Evolutionary conservation across 2,888 invertebrate genomes (phyloP).

Genomic region (Ischnura elegans): DNA sequence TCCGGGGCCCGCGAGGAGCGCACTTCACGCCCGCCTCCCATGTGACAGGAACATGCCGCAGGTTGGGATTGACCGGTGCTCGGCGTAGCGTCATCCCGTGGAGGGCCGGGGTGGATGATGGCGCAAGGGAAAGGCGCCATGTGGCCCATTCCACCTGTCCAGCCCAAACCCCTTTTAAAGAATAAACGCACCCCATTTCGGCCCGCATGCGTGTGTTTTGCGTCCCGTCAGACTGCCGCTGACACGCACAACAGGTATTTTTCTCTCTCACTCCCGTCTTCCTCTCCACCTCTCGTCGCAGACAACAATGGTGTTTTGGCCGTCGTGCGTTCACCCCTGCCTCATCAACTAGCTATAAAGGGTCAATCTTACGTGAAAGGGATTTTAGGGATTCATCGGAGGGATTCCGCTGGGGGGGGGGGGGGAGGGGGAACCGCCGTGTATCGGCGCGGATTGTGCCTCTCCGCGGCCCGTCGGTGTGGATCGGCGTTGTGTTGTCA

Average conservation of each 20-base stretch:
- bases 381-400: neutral
- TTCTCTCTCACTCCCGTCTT: neutral
- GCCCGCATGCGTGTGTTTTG: neutral
- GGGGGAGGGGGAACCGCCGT: neutral
- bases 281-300: neutral
- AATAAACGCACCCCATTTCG: no score
- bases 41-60: slow-evolving; percentile 47
- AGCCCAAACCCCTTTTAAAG: neutral
- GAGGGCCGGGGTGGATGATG: neutral
- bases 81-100: neutral
- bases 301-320: slow-evolving; percentile 22
- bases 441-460: neutral
- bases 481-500: slow-evolving; percentile 18
- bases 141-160: neutral
- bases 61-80: slow-evolving; percentile 46
- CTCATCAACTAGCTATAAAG: neutral
- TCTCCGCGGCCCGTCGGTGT: neutral
- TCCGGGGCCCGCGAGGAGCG: neutral
- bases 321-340: neutral
- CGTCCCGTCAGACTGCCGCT: slow-evolving; percentile 62
- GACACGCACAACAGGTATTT: slow-evolving; percentile 66
- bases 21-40: slow-evolving; percentile 9
- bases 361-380: slow-evolving; percentile 3
- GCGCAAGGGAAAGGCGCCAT: neutral
- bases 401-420: neutral